These are phyloP conservation scores for Pediacus dermestoides DNA, from an alignment of 2,888 invertebrate genomes.

Conservation along the genomic window DNA sequence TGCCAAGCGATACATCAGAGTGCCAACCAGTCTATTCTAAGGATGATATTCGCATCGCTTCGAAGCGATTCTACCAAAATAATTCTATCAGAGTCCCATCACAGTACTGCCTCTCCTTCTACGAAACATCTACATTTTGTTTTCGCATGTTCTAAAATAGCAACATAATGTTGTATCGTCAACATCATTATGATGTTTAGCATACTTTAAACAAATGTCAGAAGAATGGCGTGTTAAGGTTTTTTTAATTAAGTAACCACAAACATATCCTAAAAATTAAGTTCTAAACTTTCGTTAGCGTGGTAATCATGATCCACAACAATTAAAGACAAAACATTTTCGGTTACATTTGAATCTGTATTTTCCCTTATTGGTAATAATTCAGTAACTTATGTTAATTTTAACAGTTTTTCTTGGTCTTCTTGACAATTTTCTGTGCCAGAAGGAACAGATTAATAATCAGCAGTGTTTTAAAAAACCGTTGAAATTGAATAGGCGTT, in stretches of 20 bases:
- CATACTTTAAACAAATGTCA: constrained; percentile 9
- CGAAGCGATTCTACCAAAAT: too few species aligned
- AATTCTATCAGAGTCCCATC: too few species aligned
- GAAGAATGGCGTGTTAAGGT: constrained; percentile 15
- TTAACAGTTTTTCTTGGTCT: constrained; percentile 5
- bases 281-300: too few species aligned
- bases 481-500: constrained; percentile 18
- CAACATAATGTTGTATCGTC: constrained; percentile 11
- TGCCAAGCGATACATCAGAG: too few species aligned
- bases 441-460: constrained; percentile 12
- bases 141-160: constrained; percentile 16
- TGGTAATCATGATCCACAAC: too few species aligned
- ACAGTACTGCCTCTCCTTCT: too few species aligned
- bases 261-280: constrained; percentile 17
- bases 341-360: too few species aligned
- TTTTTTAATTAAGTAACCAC: constrained; percentile 18
- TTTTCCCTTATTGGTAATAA: too few species aligned
- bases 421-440: not conserved
- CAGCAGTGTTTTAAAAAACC: constrained; percentile 20
- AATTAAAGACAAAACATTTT: not conserved
- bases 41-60: too few species aligned
- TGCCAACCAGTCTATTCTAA: too few species aligned
- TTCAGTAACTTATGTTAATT: too few species aligned
- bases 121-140: too few species aligned
- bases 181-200: constrained; percentile 8